These are phyloP conservation scores for Aphidoletes aphidimyza DNA, from an alignment of 2,888 invertebrate genomes.

Conservation along the genomic window DNA sequence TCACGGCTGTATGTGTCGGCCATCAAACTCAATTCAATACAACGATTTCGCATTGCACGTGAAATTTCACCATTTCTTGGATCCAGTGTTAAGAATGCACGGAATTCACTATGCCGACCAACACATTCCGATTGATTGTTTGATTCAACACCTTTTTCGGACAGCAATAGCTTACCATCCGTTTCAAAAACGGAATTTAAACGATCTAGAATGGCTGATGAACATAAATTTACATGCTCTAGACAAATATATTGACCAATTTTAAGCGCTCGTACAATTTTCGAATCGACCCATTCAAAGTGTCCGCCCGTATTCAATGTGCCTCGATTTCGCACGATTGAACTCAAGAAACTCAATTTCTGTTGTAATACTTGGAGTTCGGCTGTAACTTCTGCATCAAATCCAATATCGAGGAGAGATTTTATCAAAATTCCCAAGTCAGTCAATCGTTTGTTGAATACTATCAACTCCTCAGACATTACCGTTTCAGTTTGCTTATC, in stretches of 20 bases:
- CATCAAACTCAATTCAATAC: constrained; percentile 80
- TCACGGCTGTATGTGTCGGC: constrained; percentile 65
- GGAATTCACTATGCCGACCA: constrained; percentile 88
- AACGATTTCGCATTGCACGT: constrained; percentile 97
- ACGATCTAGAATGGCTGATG: constrained; percentile 95
- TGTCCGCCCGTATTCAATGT: constrained; percentile 85
- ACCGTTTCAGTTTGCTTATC: constrained; percentile 59
- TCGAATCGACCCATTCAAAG: constrained; percentile 93
- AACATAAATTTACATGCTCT: constrained; percentile 95
- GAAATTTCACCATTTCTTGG: constrained; percentile 96
- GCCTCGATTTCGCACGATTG: constrained; percentile 66
- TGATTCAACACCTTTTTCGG: constrained; percentile 86
- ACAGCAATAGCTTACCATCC: constrained; percentile 86
- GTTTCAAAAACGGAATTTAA: constrained; percentile 96
- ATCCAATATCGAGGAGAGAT: background rate
- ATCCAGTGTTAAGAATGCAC: constrained; percentile 94
- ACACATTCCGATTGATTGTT: constrained; percentile 77
- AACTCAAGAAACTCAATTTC: constrained; percentile 59
- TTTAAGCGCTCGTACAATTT: constrained; percentile 84
- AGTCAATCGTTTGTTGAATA: constrained; percentile 61
- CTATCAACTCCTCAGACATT: constrained; percentile 62
- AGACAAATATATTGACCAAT: constrained; percentile 86
- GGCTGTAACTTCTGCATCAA: background rate
- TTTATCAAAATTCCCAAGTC: constrained; percentile 57
- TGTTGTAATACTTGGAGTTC: background rate